phyloP scores from a whole-genome alignment of 1,140 invertebrate genomes.

The Drosophila simulans region DNA sequence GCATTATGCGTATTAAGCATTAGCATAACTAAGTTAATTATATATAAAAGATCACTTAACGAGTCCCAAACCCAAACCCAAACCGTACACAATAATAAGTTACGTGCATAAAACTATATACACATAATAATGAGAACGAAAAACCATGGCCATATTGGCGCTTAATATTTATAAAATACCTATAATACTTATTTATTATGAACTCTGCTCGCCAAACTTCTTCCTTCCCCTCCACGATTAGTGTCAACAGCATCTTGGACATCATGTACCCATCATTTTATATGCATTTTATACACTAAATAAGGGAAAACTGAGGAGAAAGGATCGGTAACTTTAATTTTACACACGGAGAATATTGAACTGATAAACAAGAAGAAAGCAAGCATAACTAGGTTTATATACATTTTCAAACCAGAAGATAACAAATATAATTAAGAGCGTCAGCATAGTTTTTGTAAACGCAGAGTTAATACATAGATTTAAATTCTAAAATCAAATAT shows the following conservation, averaged over 20 bases:
- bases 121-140: constrained; percentile 11
- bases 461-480: constrained; percentile 60
- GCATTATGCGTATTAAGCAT: constrained; percentile 48
- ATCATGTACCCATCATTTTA: constrained; percentile 60
- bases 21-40: constrained; percentile 31
- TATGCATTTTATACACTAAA: constrained; percentile 72
- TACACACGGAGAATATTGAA: constrained; percentile 76
- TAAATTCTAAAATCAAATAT: constrained; percentile 80
- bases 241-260: constrained; percentile 28
- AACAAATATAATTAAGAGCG: constrained; percentile 43
- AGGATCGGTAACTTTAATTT: constrained; percentile 43
- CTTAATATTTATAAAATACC: constrained; percentile 37
- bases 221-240: constrained; percentile 17
- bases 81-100: constrained; percentile 60
- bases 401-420: constrained; percentile 42
- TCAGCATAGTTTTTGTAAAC: constrained; percentile 71
- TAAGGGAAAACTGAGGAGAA: constrained; percentile 19
- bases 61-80: constrained; percentile 23
- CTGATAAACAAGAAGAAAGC: constrained; percentile 76
- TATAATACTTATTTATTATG: constrained; percentile 46
- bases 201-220: constrained; percentile 54
- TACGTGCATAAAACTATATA: constrained; percentile 34
- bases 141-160: constrained; percentile 70
- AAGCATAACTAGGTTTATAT: constrained; percentile 63
- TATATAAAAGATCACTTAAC: constrained; percentile 21